These are phyloP conservation scores for Bos javanicus DNA, from an alignment of 2,113 vertebrate genomes.

Conservation along the genomic window DNA sequence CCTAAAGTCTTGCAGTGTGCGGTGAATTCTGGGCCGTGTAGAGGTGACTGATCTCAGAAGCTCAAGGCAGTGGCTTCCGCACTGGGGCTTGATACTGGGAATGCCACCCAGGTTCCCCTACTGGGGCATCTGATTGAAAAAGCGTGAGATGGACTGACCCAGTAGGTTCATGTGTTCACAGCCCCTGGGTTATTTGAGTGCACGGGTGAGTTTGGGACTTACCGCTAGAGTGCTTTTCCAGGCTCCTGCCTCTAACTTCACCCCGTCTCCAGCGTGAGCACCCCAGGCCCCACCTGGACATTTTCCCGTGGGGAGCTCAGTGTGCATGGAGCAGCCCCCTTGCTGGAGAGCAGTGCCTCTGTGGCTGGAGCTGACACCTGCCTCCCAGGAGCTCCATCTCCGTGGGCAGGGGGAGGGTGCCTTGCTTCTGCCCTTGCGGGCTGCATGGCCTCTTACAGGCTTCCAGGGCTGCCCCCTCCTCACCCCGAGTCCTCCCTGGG, in stretches of 20 bases:
- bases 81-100: not conserved
- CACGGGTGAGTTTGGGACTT: not conserved
- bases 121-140: not conserved
- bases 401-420: not conserved
- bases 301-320: not conserved
- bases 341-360: not conserved
- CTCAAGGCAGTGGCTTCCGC: not conserved
- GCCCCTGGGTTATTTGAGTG: not conserved
- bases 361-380: not conserved
- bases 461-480: not conserved
- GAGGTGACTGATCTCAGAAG: not conserved
- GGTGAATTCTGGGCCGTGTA: accelerated
- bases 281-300: not conserved
- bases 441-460: not conserved
- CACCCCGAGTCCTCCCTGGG: not conserved
- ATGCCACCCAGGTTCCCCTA: not conserved
- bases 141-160: not conserved
- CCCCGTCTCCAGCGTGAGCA: not conserved
- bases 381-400: not conserved
- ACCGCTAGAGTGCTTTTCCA: not conserved
- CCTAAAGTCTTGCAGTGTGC: not conserved
- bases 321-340: not conserved
- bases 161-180: not conserved
- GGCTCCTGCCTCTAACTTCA: not conserved
- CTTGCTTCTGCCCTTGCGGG: not conserved